Evolutionary conservation across 2,888 invertebrate species (phyloP), one percentile per base, ranked within the genome.

Genomic region (Hirtodrosophila histrioides): DNA sequence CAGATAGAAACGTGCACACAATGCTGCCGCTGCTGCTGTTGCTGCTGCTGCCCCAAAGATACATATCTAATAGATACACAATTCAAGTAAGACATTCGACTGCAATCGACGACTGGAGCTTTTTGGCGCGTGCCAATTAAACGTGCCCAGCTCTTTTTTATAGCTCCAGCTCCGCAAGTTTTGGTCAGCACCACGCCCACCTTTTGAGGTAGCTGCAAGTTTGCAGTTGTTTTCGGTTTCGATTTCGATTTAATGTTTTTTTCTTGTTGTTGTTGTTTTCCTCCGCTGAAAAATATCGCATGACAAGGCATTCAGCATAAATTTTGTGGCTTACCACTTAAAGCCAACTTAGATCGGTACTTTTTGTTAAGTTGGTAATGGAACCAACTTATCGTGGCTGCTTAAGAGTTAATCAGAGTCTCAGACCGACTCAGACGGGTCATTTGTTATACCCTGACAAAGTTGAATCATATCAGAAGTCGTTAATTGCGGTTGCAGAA

Each of bases 71-170:
- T 51, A 67, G 76, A 76, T 81, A 76, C 76, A 60, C 61, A 78
- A 74, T 62, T 67, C 64, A 53, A 71, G 57, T 81, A 79, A 85
- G 83, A 82, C 86, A 78, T 83, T 82, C 73, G 69, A 78, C 69
- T 68, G 51, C 57, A 45, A 48, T 50, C 55, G 68, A 48, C 37
- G 12, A 17, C 37, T 44, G 27, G 45, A 45, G 39, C 40, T 57
- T 67, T 76, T 78, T 81, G 84, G 84, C 84, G 86, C 86, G 84
- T 84, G 84, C 84, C 84, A 84, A 80, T 81, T 83, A 81, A 83
- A 76, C 83, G 75, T 70, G 69, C 69, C 60, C 35, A 55, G 55
- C 67, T 60, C 50, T 48, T 39, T 43, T 36, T 58, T 33, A 31
- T 40, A 10, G 48, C 54, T 33, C 40, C 58, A 43, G 58, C 58